Conservation (phyloP, 2,113 vertebrate genomes). For the Dromiciops gliroides region DNA sequence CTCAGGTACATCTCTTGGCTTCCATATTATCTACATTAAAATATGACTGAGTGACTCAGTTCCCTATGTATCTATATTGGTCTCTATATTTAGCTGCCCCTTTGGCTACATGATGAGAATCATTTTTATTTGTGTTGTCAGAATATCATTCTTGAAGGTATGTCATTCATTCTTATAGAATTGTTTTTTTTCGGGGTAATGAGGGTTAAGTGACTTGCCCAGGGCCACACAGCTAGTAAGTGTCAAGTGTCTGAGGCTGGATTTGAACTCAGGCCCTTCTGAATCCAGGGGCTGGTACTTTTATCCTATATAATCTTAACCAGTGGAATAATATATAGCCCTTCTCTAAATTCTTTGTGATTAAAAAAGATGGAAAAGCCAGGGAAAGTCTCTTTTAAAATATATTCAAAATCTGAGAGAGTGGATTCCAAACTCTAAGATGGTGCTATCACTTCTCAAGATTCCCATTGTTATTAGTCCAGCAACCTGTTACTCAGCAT, state of each 20-base stretch:
- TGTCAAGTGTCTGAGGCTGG: too few relatives aligned
- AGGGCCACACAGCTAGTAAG: too few relatives aligned
- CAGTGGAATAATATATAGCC: background rate
- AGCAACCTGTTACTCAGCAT: background rate
- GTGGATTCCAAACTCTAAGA: background rate
- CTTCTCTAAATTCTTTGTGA: background rate
- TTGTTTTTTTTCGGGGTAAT: too few relatives aligned
- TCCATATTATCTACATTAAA: too few relatives aligned
- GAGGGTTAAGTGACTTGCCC: too few relatives aligned
- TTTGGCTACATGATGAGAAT: background rate
- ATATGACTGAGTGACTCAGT: too few relatives aligned
- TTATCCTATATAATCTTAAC: background rate
- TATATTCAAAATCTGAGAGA: background rate
- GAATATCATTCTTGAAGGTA: background rate
- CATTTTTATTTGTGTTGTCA: background rate
- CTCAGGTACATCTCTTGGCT: background rate
- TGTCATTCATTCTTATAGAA: background rate
- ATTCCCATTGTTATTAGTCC: background rate
- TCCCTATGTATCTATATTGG: background rate
- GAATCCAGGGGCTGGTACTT: too few relatives aligned
- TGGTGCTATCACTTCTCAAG: background rate
- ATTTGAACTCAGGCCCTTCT: too few relatives aligned
- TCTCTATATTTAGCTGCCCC: background rate
- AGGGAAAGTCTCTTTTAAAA: background rate
- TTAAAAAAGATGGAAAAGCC: background rate